phyloP scores from a whole-genome alignment of 2,113 vertebrate genomes.

The Prionailurus viverrinus region DNA sequence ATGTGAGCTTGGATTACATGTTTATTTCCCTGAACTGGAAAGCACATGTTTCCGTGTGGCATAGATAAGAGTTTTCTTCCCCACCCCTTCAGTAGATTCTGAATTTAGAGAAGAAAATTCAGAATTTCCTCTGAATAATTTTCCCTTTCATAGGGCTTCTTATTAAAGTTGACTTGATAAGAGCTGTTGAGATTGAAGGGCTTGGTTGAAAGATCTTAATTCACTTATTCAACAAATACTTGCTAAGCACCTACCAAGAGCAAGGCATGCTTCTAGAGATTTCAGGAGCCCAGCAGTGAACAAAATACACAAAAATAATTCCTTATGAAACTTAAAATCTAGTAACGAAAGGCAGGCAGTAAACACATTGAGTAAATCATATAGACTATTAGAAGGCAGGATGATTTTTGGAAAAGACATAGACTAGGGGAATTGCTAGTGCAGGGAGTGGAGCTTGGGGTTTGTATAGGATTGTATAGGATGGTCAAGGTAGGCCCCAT shows the following conservation, averaged over 20 bases:
- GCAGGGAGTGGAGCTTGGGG: not conserved
- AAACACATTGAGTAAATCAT: not conserved
- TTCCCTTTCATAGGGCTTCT: not conserved
- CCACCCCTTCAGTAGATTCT: not conserved
- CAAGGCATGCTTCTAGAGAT: not conserved
- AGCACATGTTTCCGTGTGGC: not conserved
- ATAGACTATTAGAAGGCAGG: not conserved
- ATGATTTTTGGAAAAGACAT: not conserved
- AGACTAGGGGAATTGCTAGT: not conserved
- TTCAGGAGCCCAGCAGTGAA: not conserved
- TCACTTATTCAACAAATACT: not conserved
- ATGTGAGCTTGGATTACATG: not conserved
- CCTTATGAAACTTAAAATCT: not conserved
- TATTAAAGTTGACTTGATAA: not conserved
- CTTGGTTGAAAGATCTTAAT: not conserved
- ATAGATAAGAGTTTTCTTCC: not conserved
- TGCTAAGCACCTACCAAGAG: not conserved
- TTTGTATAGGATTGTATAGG: not conserved
- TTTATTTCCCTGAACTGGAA: not conserved
- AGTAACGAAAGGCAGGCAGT: not conserved
- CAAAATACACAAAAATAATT: not conserved
- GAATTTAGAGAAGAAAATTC: not conserved
- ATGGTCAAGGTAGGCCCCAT: not conserved
- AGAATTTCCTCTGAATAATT: not conserved
- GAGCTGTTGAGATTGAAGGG: not conserved